Percentiles rank a stretch among this genome's conserved stretches.
Evolutionary conservation across 2,888 invertebrate genomes (phyloP).

Genomic region (Leptinotarsa haldemani): DNA sequence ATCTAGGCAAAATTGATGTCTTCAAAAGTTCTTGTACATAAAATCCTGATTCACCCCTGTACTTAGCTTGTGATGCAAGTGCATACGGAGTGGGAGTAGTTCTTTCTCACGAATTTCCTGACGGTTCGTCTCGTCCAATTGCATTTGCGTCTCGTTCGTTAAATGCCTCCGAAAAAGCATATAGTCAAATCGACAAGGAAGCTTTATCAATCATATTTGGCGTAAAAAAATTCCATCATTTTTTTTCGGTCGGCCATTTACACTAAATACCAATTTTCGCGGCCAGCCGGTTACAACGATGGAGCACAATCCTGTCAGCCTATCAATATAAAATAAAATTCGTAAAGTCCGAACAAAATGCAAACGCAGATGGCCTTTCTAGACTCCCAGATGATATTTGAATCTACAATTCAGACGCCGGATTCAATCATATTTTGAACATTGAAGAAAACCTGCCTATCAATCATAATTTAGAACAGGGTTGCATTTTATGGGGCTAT

Average conservation of each 20-base stretch:
- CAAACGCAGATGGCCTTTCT: constrained; percentile 16
- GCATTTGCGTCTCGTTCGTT: constrained; percentile 21
- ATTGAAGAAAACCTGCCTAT: constrained; percentile 25
- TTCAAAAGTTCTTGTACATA: too few species aligned
- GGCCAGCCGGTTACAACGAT: too few species aligned
- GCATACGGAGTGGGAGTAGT: too few species aligned
- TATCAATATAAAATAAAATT: too few species aligned
- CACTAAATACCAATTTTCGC: too few species aligned
- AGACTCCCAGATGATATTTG: constrained; percentile 8
- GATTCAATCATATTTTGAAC: constrained; percentile 21
- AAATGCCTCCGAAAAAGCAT: constrained; percentile 8
- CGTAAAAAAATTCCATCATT: constrained; percentile 16
- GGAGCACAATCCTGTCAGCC: too few species aligned
- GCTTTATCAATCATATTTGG: constrained; percentile 21
- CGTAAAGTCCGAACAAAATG: constrained; percentile 23
- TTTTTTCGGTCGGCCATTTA: constrained; percentile 14
- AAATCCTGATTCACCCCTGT: too few species aligned
- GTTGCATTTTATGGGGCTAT: too few species aligned
- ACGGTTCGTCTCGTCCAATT: constrained; percentile 24
- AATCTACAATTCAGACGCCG: constrained; percentile 20
- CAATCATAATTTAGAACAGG: not conserved
- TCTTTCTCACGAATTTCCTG: too few species aligned
- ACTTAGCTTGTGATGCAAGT: too few species aligned
- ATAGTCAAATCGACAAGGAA: constrained; percentile 15
- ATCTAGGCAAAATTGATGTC: too few species aligned